A percentile compares a stretch with the other conserved stretches of the same genome.
Conservation (phyloP, 2,113 vertebrate species). For the Apaloderma vittatum region DNA sequence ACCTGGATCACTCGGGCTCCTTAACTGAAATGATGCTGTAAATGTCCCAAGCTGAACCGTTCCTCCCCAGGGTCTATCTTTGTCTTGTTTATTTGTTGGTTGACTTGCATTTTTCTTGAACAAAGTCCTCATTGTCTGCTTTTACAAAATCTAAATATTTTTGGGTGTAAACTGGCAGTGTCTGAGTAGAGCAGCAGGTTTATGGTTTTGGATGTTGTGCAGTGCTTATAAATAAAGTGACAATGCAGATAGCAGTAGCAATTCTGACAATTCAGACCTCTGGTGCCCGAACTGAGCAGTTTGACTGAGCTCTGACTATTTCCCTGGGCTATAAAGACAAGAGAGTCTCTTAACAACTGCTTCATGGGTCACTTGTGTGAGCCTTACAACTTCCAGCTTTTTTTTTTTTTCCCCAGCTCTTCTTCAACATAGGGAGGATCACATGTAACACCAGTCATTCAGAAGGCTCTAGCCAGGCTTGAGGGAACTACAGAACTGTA, state of each 20-base stretch:
- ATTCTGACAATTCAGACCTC: neutral
- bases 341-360: neutral
- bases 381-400: neutral
- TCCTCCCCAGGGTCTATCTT: neutral
- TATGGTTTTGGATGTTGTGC: neutral
- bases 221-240: neutral
- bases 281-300: neutral
- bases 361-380: neutral
- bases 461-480: neutral
- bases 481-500: neutral
- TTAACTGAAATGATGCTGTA: neutral
- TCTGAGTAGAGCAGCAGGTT: neutral
- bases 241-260: neutral
- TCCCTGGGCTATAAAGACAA: neutral
- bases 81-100: slow-evolving; percentile 15
- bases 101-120: slow-evolving; percentile 20
- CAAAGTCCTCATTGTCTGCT: slow-evolving; percentile 16
- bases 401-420: neutral
- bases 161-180: neutral
- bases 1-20: neutral
- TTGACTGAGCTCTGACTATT: neutral
- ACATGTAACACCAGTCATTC: neutral
- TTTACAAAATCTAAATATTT: neutral
- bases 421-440: neutral
- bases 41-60: neutral